Conservation (phyloP, 2,888 invertebrate genomes). For the Ceramica pisi region DNA sequence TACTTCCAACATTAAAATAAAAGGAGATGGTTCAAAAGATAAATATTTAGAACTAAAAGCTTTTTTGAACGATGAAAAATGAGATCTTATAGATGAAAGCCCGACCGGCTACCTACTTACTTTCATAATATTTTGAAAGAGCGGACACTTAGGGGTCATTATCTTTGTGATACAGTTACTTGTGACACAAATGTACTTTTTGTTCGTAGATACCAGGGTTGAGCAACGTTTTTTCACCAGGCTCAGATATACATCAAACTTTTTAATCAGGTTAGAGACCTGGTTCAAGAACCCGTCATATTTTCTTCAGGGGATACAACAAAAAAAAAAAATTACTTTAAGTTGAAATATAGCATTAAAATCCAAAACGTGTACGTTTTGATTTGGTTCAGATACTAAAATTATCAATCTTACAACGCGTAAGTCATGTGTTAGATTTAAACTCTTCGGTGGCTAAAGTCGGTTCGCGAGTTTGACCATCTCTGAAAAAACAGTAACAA, state of each 20-base stretch:
- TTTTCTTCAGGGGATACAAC: too few species aligned
- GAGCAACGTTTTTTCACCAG: not conserved
- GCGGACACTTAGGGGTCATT: constrained; percentile 60
- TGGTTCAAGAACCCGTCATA: too few species aligned
- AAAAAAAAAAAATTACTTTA: too few species aligned
- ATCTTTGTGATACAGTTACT: constrained; percentile 59
- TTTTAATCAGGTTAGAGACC: too few species aligned
- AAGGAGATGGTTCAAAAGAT: constrained; percentile 50
- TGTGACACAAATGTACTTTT: constrained; percentile 54
- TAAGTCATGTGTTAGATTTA: too few species aligned
- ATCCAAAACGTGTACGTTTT: too few species aligned
- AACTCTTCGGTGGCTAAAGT: too few species aligned
- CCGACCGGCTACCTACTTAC: constrained; percentile 38
- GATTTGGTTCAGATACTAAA: too few species aligned
- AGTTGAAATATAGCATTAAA: too few species aligned
- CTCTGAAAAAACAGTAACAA: constrained; percentile 22
- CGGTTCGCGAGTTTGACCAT: not conserved
- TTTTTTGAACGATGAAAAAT: constrained; percentile 63
- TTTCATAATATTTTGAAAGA: constrained; percentile 69
- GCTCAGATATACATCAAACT: too few species aligned
- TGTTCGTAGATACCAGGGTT: constrained; percentile 4
- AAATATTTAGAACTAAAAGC: constrained; percentile 62
- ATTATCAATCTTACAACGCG: too few species aligned
- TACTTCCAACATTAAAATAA: constrained; percentile 27
- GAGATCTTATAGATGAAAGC: constrained; percentile 59